Base-by-base conservation (phyloP, 2,888 invertebrate genomes). In the Agapostemon virescens region DNA sequence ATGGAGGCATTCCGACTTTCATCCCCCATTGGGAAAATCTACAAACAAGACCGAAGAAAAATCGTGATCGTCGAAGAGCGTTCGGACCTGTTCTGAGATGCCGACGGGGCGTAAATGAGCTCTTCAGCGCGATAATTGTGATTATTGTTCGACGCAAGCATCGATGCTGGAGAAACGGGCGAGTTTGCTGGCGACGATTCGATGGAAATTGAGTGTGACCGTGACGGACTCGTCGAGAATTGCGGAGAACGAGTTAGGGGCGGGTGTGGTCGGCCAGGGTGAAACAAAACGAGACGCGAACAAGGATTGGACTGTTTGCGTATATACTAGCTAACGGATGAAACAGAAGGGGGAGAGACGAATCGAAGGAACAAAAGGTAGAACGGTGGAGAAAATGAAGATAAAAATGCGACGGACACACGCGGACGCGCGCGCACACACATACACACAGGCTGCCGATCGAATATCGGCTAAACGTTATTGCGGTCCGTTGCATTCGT, bases 381-480 rank as follows among this genome's bases (percentile, higher is more conserved):
- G n/a, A 70, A 26, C 20, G 40, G 26, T 13, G 38, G 33, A 55
- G 58, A 49, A 71, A 71, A 55, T 63, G 36, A 49, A 55, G 61
- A 38, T 26, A 69, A 55, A 52, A 49, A 74, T 15, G 69, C 49
- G 78, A 58, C 42, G 55, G 58, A 71, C 68, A 63, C 70, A 78
- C 68, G 67, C 68, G 33, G 74, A n/a, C n/a, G n/a, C 49, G 2
- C 33, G 5, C 5, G 5, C 3, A 49, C 49, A 1, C n/a, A n/a
- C n/a, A 0, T 11, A 38, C 9, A 11, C 11, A 49, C n/a, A 11
- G 11, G n/a, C 74, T 83, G 2, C 20, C 83, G 77, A 86, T 85
- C 71, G 84, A 86, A 84, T 86, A 86, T 86, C 84, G 86, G 69
- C 75, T 80, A 72, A 77, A 77, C 77, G 86, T 86, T 86, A 86